A percentile compares a stretch with the other conserved stretches of the same genome.
Evolutionary conservation across 1,140 invertebrate species (phyloP).

Genomic region (Nymphalis io): DNA sequence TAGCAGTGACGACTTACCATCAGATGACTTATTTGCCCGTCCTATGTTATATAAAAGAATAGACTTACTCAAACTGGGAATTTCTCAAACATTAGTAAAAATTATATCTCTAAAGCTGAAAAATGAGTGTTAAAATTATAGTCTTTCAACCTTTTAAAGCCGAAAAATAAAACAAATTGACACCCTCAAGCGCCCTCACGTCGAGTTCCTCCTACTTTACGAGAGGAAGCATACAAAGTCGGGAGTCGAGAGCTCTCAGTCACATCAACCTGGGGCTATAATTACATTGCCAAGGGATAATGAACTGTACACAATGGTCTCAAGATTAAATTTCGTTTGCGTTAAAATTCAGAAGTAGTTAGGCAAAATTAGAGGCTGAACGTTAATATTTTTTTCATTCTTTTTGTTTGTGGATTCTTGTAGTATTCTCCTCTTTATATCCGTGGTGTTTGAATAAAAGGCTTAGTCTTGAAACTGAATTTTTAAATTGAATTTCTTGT

Average conservation of each 20-base stretch:
- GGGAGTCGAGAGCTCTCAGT: slow-evolving; percentile 19
- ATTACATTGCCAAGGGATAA: slow-evolving; percentile 10
- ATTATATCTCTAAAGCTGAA: not conserved
- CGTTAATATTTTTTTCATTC: slow-evolving; percentile 19
- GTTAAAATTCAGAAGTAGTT: not conserved
- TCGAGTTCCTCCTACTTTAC: slow-evolving; percentile 19
- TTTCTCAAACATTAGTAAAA: too few relatives aligned
- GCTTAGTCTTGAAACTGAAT: too few relatives aligned
- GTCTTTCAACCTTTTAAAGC: slow-evolving; percentile 13
- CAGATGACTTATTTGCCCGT: too few relatives aligned
- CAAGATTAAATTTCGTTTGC: not conserved
- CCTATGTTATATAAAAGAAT: too few relatives aligned
- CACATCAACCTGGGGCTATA: slow-evolving; percentile 13
- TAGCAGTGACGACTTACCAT: too few relatives aligned
- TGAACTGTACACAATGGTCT: slow-evolving; percentile 1
- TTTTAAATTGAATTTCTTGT: too few relatives aligned
- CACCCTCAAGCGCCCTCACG: slow-evolving; percentile 23
- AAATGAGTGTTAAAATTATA: slow-evolving; percentile 1
- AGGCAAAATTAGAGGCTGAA: slow-evolving; percentile 19
- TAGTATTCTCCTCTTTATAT: not conserved
- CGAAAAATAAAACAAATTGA: slow-evolving; percentile 37
- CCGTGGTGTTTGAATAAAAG: not conserved
- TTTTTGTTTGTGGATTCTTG: not conserved
- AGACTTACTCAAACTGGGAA: too few relatives aligned
- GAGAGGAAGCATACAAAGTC: slow-evolving; percentile 28